These are phyloP conservation scores for Conchocele bisecta DNA, from an alignment of 2,888 invertebrate genomes.

Conservation along the genomic window DNA sequence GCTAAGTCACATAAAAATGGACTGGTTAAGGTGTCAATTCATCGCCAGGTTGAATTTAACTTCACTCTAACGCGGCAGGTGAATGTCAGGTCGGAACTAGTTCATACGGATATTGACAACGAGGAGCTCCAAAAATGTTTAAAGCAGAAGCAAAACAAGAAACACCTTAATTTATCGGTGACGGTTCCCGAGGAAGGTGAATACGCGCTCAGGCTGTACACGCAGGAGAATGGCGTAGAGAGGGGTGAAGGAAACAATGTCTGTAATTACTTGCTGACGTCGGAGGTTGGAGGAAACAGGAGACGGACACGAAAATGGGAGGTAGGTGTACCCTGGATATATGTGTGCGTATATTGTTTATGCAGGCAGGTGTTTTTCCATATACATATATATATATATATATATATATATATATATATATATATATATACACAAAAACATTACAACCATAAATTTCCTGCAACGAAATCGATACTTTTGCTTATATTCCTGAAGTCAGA, in stretches of 20 bases:
- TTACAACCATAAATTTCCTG: too few species aligned
- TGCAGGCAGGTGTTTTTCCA: too few species aligned
- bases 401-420: too few species aligned
- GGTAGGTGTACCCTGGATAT: too few species aligned
- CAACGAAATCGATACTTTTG: too few species aligned
- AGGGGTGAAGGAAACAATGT: conserved; percentile 43
- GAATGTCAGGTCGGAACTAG: conserved; percentile 40
- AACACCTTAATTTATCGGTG: conserved; percentile 37
- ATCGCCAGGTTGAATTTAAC: conserved; percentile 37
- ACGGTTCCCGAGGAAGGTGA: conserved; percentile 42
- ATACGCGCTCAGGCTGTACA: conserved; percentile 35
- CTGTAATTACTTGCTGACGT: conserved; percentile 53
- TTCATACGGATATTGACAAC: conserved; percentile 44
- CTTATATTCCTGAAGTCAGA: too few species aligned
- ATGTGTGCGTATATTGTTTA: too few species aligned
- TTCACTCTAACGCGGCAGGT: conserved; percentile 48
- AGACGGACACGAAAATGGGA: conserved; percentile 17
- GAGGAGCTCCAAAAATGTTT: conserved; percentile 38
- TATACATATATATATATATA: too few species aligned
- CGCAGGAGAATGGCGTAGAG: conserved; percentile 30
- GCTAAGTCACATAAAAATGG: conserved; percentile 50
- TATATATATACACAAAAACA: too few species aligned
- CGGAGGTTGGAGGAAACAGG: conserved; percentile 37
- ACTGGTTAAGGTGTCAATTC: conserved; percentile 36
- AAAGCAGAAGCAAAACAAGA: conserved; percentile 17